Base-by-base conservation (phyloP, 2,113 vertebrate genomes). In the Engraulis encrasicolus region DNA sequence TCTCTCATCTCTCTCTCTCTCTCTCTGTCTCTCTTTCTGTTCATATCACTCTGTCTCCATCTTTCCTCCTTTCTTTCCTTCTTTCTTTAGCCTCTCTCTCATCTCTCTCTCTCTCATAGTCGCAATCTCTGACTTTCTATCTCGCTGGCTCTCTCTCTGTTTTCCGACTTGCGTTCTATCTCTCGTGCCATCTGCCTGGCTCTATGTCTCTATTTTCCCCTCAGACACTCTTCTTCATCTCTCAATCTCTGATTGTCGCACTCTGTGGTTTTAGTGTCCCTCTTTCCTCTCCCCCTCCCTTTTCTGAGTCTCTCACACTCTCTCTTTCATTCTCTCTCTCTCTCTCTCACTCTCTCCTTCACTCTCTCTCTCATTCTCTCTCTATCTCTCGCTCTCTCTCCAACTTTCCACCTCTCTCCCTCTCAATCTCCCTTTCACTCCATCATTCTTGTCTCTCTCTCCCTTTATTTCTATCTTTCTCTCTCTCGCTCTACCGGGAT, bases 171-270 rank as follows among this genome's bases (percentile, higher is more conserved):
- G n/a, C n/a, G n/a, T 20, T 40, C 38, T 78, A 58, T n/a, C 79
- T 78, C 54, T 54, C 17, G 37, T 20, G 49, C 48, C 50, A 40
- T 19, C 36, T 79, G 58, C 54, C 82, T 66, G 36, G 77, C 52
- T 81, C 15, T 78, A 50, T 54, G 52, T 80, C 50, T 79, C n/a
- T 85, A 77, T 85, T 50, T 50, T 78, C 86, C 71, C 85, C 83
- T 84, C 81, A 52, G 77, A 86, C 86, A 81, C 58, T n/a, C 78
- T 86, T 86, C 84, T 79, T 40, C 83, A 81, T 78, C 49, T n/a
- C 20, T 34, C 78, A 31, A 78, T 48, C 78, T 52, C 80, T 81
- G 14, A 45, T 37, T 45, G 20, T 71, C 38, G 7, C 40, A 17
- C 61, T 36, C 14, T n/a, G 38, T n/a, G 4, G 45, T 58, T 50